Evolutionary conservation across 2,888 invertebrate genomes (phyloP).

Genomic region (Byasa hedistus): DNA sequence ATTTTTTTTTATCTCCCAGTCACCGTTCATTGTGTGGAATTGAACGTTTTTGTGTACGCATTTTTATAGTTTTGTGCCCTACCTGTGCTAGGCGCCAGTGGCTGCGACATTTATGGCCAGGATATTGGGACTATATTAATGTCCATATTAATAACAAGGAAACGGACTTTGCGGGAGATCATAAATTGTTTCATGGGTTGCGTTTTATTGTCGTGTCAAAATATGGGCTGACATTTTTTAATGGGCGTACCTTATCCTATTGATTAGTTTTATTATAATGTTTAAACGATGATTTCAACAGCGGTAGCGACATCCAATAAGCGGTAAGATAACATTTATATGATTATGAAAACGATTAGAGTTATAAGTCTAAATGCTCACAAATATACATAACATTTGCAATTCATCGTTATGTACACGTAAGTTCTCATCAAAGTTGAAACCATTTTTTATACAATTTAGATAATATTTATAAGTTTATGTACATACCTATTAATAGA

Average conservation of each 20-base stretch:
- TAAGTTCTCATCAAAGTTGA: too few species aligned
- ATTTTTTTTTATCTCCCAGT: slow-evolving; percentile 58
- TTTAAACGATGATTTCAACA: slow-evolving; percentile 42
- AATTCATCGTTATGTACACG: too few species aligned
- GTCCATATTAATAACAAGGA: slow-evolving; percentile 76
- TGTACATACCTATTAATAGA: too few species aligned
- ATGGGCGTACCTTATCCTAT: slow-evolving; percentile 30
- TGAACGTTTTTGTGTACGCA: slow-evolving; percentile 65
- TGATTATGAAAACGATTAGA: slow-evolving; percentile 1
- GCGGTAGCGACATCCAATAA: slow-evolving; percentile 40
- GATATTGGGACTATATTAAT: slow-evolving; percentile 77
- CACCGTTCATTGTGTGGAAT: slow-evolving; percentile 64
- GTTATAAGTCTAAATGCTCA: background rate
- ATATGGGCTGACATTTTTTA: slow-evolving; percentile 55
- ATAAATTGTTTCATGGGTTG: slow-evolving; percentile 64
- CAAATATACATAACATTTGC: too few species aligned
- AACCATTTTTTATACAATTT: too few species aligned
- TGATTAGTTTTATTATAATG: slow-evolving; percentile 43
- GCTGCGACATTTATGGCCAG: slow-evolving; percentile 75
- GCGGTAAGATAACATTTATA: background rate
- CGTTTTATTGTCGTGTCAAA: slow-evolving; percentile 62
- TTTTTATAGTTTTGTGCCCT: slow-evolving; percentile 61
- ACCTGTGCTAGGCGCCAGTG: slow-evolving; percentile 78
- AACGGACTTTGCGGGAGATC: slow-evolving; percentile 56
- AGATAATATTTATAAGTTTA: too few species aligned